Evolutionary conservation across 2,888 invertebrate genomes (phyloP), one percentile per base, ranked within the genome.

Genomic region (Drosophila maculinotata): DNA sequence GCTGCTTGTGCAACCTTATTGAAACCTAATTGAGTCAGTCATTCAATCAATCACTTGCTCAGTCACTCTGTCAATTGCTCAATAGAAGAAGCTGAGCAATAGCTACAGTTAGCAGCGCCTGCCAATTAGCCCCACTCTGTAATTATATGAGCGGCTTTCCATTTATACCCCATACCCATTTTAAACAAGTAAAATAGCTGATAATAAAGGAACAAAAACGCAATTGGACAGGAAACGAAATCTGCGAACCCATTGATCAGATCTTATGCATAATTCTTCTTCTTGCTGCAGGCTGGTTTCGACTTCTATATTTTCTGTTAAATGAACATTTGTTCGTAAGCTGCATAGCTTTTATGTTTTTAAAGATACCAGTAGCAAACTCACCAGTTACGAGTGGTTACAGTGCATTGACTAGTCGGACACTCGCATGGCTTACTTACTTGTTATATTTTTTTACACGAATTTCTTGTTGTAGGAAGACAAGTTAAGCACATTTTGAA

Each of bases 11-110:
- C 48, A 58, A 59, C 39, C 64, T 64, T 62, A 79, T 83, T 78
- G 78, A 83, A 65, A 58, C 68, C 69, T 72, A 83, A 83, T 78
- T 78, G 83, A 79, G 76, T 60, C 79, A 60, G 25, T 26, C 59
- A 45, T 35, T 58, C 49, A 44, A 44, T 57, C 65, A 56, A 26
- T 41, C 31, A 38, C 31, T 17, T 30, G 9, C 20, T 20, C 35
- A 33, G 25, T 44, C 36, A 53, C 28, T 31, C 31, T 30, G 28
- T 35, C 65, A 65, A 41, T 68, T 20, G 6, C 47, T 20, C 58
- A 36, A 45, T 64, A 45, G 26, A 54, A 36, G 25, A 3, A 4
- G 20, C 35, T 25, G 7, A 35, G 41, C 20, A 56, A 41, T 36
- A 36, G 38, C 12, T 28, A 44, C 42, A 56, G 35, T 56, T 30